Evolutionary conservation across 2,888 invertebrate species (phyloP), one percentile per base, ranked within the genome.

Genomic region (Drosophila subsilvestris): DNA sequence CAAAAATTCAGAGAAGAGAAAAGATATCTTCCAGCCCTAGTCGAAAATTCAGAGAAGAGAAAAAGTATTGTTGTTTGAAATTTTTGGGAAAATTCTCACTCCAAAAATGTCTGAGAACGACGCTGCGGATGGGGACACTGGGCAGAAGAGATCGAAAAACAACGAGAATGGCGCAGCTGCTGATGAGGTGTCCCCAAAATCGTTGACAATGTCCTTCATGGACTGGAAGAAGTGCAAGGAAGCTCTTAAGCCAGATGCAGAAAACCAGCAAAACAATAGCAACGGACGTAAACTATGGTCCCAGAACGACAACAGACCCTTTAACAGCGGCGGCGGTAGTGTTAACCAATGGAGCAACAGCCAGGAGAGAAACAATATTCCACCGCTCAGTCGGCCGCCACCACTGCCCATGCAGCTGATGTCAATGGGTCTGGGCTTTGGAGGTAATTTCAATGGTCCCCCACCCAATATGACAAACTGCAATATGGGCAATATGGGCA

Each of bases 151-250:
- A 3, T 42, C 61, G 0, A 63, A 63, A 22, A 12, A 7, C 43
- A 25, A 1, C 12, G 20, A 20, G 7, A n/a, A 37, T n/a, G 55
- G 32, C 9, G 18, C 18, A 4, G 61, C 1, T 4, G n/a, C 29
- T 12, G 75, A 61, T 42, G 44, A 47, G 1, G 10, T 18, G 6
- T 9, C 14, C 0, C 14, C 62, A 0, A 74, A 73, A 0, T 69
- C 80, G 9, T 44, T 79, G 22, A 22, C 76, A 68, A 79, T 89
- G 73, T 80, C 90, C 0, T 89, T 88, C 56, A 80, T 84, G 7
- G 90, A 88, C 48, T 89, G 90, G 89, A 90, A 89, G 47, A 82
- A 77, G 53, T 72, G 76, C 50, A 89, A 84, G 44, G 86, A 84
- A 7, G 59, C 66, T 1, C 70, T 80, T 50, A 62, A 63, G 3